Percentiles rank a stretch among this genome's conserved stretches.
These are phyloP conservation scores for Mnemiopsis leidyi DNA, from an alignment of 37 sponge, comb jelly and placozoan genomes.

Conservation along the genomic window DNA sequence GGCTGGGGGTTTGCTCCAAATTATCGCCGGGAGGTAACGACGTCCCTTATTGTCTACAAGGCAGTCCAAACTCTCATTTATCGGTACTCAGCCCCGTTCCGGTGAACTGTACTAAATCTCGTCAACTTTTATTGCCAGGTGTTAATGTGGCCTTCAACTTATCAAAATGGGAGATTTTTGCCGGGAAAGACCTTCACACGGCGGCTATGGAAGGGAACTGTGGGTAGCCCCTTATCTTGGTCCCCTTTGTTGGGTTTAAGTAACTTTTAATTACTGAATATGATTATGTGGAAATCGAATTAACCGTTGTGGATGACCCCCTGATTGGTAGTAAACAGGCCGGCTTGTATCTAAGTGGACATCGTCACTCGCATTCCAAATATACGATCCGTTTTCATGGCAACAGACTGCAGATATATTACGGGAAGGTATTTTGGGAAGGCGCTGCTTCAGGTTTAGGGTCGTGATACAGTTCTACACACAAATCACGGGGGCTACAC, in stretches of 20 bases:
- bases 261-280: neutral
- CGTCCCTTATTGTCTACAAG: neutral
- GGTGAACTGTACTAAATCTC: neutral
- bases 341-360: neutral
- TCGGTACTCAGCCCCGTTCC: neutral
- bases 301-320: neutral
- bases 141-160: neutral
- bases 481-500: neutral
- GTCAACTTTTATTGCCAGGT: neutral
- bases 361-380: neutral
- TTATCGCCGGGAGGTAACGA: neutral
- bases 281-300: neutral
- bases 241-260: neutral
- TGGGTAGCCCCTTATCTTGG: neutral
- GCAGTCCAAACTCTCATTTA: neutral
- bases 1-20: neutral
- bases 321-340: neutral
- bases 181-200: neutral
- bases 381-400: neutral
- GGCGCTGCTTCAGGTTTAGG: neutral
- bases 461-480: neutral
- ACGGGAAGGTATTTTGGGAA: neutral
- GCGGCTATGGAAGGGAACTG: neutral
- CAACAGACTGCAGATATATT: neutral
- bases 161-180: neutral